Evolutionary conservation across 2,888 invertebrate genomes (phyloP), one percentile per base, ranked within the genome.

Genomic region (Pocota personata): DNA sequence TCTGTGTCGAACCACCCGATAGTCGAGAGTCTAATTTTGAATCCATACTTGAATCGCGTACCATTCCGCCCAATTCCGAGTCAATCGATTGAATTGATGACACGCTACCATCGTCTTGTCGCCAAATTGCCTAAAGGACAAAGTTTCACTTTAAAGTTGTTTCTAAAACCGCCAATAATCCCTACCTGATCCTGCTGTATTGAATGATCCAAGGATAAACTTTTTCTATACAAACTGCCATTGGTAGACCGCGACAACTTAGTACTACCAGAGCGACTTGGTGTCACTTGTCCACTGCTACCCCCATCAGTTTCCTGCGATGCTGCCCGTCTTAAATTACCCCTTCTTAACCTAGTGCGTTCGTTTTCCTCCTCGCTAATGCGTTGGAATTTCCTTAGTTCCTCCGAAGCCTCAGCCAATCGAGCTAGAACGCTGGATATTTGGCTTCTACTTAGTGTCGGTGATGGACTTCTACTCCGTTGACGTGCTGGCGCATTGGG

Each of bases 1-100:
- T 97, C 91, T 97, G 97, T 0, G 96, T 96, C 0, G 97, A 97
- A 10, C 96, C 96, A 50, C 95, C 96, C 0, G 97, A 97, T 88
- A 97, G 93, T 48, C 97, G 95, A 89, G 96, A 97, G 91, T 97
- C 97, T 62, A 97, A 94, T 0, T 91, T 89, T 0, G 91, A 92
- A 16, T 91, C 91, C 67, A 91, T 88, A 90, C 97, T 97, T 48
- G 95, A 94, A 90, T 97, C 97, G 67, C 96, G 94, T 60, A 94
- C 95, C 92, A 95, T 92, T 86, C 94, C 95, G 88, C 96, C 96
- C 37, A 94, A 91, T 82, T 94, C 95, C 1, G 95, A 95, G 89
- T 96, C 96, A 82, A 96, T 92, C 0, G 97, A 97, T 89, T 96
- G 96, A 92, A 97, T 94, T 82, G 97, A 97, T 0, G 97, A 96